Conservation (phyloP, 2,888 invertebrate genomes). For the Blastobasis lacticolella region DNA sequence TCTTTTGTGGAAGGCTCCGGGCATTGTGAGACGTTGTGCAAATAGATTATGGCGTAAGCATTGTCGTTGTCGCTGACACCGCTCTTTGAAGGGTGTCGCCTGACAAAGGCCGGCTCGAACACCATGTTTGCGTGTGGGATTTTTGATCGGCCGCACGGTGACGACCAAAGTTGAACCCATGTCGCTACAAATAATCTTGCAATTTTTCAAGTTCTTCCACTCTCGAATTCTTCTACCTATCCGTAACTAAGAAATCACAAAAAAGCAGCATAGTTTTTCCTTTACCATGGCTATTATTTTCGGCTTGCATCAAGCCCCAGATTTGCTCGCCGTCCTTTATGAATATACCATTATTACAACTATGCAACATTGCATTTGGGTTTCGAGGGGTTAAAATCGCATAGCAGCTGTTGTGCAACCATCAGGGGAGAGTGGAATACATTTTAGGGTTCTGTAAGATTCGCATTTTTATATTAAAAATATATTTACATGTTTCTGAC, state of each 20-base stretch:
- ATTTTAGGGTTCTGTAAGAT: neutral
- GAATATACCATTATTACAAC: constrained; percentile 62
- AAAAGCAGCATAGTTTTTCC: too few species aligned
- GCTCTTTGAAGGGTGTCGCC: neutral
- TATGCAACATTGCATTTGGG: constrained; percentile 55
- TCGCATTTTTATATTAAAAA: neutral
- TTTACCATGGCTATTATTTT: too few species aligned
- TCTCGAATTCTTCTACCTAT: too few species aligned
- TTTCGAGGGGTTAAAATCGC: constrained; percentile 40
- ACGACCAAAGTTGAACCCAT: too few species aligned
- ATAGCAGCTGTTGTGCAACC: constrained; percentile 47
- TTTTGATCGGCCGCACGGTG: too few species aligned
- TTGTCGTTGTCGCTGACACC: constrained; percentile 12
- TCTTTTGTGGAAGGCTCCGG: constrained; percentile 17
- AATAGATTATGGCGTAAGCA: constrained; percentile 22
- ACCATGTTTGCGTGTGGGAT: neutral
- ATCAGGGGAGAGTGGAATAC: neutral
- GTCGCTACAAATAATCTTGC: too few species aligned
- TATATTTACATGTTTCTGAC: too few species aligned
- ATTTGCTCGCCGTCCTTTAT: constrained; percentile 55
- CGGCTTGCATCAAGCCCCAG: constrained; percentile 18
- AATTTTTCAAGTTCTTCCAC: too few species aligned
- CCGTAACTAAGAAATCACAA: too few species aligned
- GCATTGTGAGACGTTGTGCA: constrained; percentile 21
- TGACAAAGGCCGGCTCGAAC: constrained; percentile 7